These are phyloP conservation scores for Megalurothrips usitatus DNA, from an alignment of 2,888 invertebrate genomes.

Conservation along the genomic window DNA sequence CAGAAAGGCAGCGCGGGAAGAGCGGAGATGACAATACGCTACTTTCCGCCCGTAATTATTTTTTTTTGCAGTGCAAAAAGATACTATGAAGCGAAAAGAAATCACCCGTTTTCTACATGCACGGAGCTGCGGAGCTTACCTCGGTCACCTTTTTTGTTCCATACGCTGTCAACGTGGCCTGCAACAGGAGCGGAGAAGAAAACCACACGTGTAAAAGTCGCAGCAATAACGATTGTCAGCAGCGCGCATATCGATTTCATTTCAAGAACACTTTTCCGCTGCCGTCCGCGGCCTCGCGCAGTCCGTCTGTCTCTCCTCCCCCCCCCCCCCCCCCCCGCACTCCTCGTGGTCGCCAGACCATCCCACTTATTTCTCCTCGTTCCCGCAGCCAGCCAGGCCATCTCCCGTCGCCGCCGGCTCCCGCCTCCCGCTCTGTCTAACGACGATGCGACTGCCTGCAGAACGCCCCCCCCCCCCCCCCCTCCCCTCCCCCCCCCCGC, in stretches of 20 bases:
- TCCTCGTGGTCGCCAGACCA: too few relatives aligned
- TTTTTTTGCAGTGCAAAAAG: neutral
- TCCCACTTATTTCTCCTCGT: too few relatives aligned
- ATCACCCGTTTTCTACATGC: neutral
- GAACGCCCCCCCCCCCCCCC: neutral
- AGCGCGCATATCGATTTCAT: too few relatives aligned
- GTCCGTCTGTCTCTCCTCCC: too few relatives aligned
- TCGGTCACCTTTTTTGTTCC: neutral
- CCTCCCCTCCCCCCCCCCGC: neutral
- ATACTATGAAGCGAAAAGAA: neutral
- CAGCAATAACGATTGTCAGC: too few relatives aligned
- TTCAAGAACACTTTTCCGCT: too few relatives aligned
- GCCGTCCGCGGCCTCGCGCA: too few relatives aligned
- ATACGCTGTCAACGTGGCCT: neutral
- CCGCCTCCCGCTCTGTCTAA: neutral
- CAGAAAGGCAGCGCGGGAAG: too few relatives aligned
- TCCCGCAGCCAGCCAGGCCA: neutral
- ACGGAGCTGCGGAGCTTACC: neutral
- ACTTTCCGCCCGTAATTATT: neutral
- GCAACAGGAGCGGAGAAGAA: neutral
- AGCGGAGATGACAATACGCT: too few relatives aligned
- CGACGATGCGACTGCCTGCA: too few relatives aligned
- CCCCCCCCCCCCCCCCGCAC: too few relatives aligned
- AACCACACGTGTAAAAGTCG: neutral
- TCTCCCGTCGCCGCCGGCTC: neutral